A percentile compares a stretch with the other conserved stretches of the same genome.
Conservation (phyloP, 2,888 invertebrate genomes). For the Belgica antarctica region DNA sequence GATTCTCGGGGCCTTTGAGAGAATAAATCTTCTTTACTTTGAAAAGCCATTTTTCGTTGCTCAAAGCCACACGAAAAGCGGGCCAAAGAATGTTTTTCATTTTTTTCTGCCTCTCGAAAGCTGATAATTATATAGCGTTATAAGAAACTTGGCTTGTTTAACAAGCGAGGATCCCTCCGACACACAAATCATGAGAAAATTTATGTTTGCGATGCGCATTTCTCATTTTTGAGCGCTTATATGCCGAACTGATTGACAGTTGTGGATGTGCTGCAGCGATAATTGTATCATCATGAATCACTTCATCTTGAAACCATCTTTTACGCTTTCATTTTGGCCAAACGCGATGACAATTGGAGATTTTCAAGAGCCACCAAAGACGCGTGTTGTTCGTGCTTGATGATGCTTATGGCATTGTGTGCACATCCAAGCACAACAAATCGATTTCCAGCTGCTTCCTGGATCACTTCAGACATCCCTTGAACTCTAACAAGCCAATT, state of each 20-base stretch:
- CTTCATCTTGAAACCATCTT: constrained; percentile 33
- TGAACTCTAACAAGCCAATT: too few relatives aligned
- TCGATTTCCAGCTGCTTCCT: too few relatives aligned
- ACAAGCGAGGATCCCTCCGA: constrained; percentile 15
- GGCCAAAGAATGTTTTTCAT: neutral
- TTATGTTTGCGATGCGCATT: constrained; percentile 7
- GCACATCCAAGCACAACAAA: too few relatives aligned
- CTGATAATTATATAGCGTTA: constrained; percentile 27
- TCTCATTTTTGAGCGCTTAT: neutral
- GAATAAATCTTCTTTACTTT: neutral
- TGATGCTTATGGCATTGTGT: too few relatives aligned
- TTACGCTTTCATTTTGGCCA: neutral
- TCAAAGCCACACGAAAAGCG: neutral
- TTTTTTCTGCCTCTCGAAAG: neutral
- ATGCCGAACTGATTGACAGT: constrained; percentile 17
- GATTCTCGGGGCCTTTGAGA: constrained; percentile 12
- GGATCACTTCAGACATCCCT: too few relatives aligned
- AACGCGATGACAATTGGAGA: neutral
- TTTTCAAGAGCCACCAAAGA: too few relatives aligned
- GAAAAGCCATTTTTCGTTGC: neutral
- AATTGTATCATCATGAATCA: constrained; percentile 37
- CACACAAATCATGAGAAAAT: constrained; percentile 1
- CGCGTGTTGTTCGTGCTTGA: too few relatives aligned
- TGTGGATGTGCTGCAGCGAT: constrained; percentile 8
- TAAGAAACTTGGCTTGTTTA: neutral